Evolutionary conservation across 2,888 invertebrate species (phyloP).

Genomic region (Tipula helvola): DNA sequence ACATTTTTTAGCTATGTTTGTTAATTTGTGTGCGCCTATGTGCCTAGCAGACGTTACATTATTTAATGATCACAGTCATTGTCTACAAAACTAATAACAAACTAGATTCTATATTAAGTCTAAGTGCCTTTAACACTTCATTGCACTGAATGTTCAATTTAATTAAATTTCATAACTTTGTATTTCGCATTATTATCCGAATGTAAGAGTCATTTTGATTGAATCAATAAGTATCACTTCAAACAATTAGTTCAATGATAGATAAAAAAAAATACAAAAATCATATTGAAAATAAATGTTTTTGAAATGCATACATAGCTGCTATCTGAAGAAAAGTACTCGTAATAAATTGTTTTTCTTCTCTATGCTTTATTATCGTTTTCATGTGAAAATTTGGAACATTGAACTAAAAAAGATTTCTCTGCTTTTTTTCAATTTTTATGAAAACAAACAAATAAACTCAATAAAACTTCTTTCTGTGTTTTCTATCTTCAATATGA

Average conservation of each 20-base stretch:
- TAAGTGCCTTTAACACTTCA: not conserved
- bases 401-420: not conserved
- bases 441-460: not conserved
- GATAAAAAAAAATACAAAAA: not conserved
- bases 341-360: not conserved
- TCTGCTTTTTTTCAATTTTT: not conserved
- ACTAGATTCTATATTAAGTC: not conserved
- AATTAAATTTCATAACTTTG: not conserved
- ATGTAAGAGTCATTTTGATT: not conserved
- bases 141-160: not conserved
- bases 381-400: not conserved
- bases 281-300: not conserved
- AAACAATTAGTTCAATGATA: slow-evolving; percentile 4
- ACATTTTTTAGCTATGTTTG: not conserved
- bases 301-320: not conserved
- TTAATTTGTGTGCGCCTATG: not conserved
- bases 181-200: not conserved
- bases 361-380: not conserved
- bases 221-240: not conserved
- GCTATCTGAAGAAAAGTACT: not conserved
- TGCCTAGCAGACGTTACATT: not conserved
- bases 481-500: not conserved
- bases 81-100: not conserved
- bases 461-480: not conserved
- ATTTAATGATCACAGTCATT: not conserved